Percentiles rank a stretch among this genome's conserved stretches.
Conservation (phyloP, 2,797 vertebrate genomes). For the Coregonus ussuriensis region DNA sequence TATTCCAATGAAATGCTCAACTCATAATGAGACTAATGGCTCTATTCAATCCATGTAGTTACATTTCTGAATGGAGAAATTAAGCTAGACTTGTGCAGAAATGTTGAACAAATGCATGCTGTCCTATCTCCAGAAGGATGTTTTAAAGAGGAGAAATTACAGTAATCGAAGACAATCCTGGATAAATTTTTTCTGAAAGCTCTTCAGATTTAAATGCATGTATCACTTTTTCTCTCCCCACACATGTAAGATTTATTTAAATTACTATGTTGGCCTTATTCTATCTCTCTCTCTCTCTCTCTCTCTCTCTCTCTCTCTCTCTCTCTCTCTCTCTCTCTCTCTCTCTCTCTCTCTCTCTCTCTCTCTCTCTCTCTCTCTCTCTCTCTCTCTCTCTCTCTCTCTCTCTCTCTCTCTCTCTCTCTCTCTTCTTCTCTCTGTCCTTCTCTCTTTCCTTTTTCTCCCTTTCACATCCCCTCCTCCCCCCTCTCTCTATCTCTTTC, state of each 20-base stretch:
- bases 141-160: neutral
- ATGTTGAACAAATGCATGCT: neutral
- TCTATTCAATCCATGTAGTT: neutral
- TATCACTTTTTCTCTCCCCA: neutral
- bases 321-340: neutral
- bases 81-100: neutral
- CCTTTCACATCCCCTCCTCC: neutral
- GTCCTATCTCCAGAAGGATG: neutral
- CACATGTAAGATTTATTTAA: neutral
- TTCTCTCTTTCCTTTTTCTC: neutral
- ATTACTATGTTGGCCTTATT: neutral
- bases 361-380: neutral
- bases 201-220: neutral
- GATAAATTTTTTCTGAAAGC: neutral
- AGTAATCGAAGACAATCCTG: slow-evolving; percentile 8
- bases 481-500: neutral
- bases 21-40: neutral
- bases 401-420: neutral
- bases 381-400: neutral
- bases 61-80: neutral
- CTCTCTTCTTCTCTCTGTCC: neutral
- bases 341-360: neutral
- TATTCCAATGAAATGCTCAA: slow-evolving; percentile 3
- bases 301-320: too few relatives aligned
- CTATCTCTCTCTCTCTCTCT: neutral